These are phyloP conservation scores for Valencia hispanica DNA, from an alignment of 2,797 vertebrate species.

Conservation along the genomic window DNA sequence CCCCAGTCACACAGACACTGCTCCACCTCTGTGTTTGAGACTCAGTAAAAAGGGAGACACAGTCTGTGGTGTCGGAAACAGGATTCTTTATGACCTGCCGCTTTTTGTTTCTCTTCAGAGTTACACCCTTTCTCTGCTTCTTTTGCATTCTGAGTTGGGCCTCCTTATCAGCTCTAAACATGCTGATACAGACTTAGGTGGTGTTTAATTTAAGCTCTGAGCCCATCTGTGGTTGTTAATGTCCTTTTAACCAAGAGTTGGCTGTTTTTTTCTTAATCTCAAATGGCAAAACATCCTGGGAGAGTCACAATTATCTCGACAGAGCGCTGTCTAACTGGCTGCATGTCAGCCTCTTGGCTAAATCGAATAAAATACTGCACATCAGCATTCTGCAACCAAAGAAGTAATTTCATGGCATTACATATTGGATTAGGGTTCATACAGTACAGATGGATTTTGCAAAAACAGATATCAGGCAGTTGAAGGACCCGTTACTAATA, in stretches of 20 bases:
- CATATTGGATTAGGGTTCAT: constrained; percentile 65
- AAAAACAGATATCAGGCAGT: constrained; percentile 50
- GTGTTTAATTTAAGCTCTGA: constrained; percentile 33
- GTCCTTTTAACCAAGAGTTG: constrained; percentile 39
- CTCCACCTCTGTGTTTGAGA: constrained; percentile 39
- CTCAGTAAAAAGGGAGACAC: constrained; percentile 54
- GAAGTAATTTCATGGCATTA: constrained; percentile 66
- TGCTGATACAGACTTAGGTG: constrained; percentile 26
- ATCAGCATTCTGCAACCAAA: constrained; percentile 70
- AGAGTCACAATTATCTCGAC: constrained; percentile 63
- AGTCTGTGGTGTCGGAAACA: constrained; percentile 52
- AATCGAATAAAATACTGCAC: constrained; percentile 62
- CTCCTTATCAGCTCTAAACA: constrained; percentile 47
- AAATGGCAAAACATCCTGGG: constrained; percentile 48
- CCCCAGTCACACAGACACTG: constrained; percentile 51
- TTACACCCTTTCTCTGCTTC: constrained; percentile 43
- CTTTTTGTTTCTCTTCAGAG: constrained; percentile 39
- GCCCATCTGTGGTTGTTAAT: constrained; percentile 46
- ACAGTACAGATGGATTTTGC: constrained; percentile 55
- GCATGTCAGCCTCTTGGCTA: constrained; percentile 58
- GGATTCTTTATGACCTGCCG: constrained; percentile 57
- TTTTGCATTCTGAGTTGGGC: constrained; percentile 30
- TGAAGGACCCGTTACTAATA: constrained; percentile 47
- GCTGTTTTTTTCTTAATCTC: constrained; percentile 60
- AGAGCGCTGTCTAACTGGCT: constrained; percentile 61